Conservation (phyloP, 2,888 invertebrate genomes). For the Acanthosoma haemorrhoidale region DNA sequence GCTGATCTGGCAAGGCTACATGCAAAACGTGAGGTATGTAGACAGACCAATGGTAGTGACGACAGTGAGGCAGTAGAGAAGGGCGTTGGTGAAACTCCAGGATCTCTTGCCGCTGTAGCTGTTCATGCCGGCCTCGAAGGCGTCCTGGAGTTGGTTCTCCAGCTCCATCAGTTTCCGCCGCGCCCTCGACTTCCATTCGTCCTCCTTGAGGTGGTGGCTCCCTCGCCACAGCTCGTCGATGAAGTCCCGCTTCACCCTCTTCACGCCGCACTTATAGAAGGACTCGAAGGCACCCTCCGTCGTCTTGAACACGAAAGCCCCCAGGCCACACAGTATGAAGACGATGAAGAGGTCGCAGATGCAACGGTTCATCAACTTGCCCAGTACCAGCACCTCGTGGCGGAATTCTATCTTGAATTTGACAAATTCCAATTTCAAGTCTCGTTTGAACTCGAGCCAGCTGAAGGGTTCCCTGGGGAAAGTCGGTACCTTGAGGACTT, state of each 20-base stretch:
- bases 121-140: constrained; percentile 77
- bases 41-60: constrained; percentile 87
- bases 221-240: constrained; percentile 75
- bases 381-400: constrained; percentile 53
- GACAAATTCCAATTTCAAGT: constrained; percentile 40
- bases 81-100: constrained; percentile 83
- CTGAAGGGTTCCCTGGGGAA: constrained; percentile 23
- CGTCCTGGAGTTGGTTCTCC: constrained; percentile 76
- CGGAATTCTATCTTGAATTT: constrained; percentile 52
- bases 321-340: constrained; percentile 68
- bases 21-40: no score
- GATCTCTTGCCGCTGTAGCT: constrained; percentile 77
- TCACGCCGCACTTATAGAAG: constrained; percentile 81
- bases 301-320: constrained; percentile 72
- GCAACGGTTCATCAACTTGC: constrained; percentile 59
- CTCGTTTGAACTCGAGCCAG: constrained; percentile 32
- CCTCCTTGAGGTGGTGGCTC: constrained; percentile 76
- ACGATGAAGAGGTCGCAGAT: constrained; percentile 62
- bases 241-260: constrained; percentile 78
- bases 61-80: constrained; percentile 77
- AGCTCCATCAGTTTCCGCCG: constrained; percentile 73
- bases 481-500: constrained; percentile 41
- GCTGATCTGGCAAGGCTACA: no score
- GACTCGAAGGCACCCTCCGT: constrained; percentile 81
- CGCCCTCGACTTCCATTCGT: constrained; percentile 85